phyloP scores from a whole-genome alignment of 2,888 invertebrate genomes.

The Pyrrhosoma nymphula region DNA sequence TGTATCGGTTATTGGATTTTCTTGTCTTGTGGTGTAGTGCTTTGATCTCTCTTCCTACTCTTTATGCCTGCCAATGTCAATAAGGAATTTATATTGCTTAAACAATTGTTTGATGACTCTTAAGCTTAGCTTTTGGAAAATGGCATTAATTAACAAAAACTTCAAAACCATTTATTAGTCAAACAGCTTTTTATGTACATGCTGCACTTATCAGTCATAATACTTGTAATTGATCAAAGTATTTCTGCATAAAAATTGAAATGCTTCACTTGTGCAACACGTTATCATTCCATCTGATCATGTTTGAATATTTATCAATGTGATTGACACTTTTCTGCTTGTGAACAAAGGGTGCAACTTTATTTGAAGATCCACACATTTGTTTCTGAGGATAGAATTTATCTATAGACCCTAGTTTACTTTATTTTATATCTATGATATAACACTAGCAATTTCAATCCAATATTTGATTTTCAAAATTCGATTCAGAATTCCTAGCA shows the following conservation, averaged over 20 bases:
- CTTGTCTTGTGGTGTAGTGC: constrained; percentile 45
- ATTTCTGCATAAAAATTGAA: not conserved
- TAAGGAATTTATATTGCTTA: not conserved
- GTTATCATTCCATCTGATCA: not conserved
- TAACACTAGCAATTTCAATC: not conserved
- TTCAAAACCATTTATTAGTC: not conserved
- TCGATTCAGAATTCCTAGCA: not conserved
- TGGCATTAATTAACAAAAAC: constrained; percentile 21
- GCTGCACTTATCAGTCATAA: not conserved
- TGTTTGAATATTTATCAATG: not conserved
- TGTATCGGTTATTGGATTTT: not conserved
- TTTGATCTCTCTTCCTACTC: not conserved
- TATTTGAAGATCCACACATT: not conserved
- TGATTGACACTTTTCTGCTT: not conserved
- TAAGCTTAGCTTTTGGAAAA: constrained; percentile 24
- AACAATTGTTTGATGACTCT: not conserved
- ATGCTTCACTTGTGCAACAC: not conserved
- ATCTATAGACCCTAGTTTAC: not conserved
- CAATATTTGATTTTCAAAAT: not conserved
- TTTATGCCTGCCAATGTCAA: not conserved
- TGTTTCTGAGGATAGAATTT: not conserved
- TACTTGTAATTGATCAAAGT: not conserved
- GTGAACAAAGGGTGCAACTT: not conserved
- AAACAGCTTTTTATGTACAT: not conserved
- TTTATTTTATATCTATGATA: not conserved